Percentiles rank a stretch among this genome's conserved stretches.
Conservation (phyloP, 2,113 vertebrate species). For the Leucopsar rothschildi region DNA sequence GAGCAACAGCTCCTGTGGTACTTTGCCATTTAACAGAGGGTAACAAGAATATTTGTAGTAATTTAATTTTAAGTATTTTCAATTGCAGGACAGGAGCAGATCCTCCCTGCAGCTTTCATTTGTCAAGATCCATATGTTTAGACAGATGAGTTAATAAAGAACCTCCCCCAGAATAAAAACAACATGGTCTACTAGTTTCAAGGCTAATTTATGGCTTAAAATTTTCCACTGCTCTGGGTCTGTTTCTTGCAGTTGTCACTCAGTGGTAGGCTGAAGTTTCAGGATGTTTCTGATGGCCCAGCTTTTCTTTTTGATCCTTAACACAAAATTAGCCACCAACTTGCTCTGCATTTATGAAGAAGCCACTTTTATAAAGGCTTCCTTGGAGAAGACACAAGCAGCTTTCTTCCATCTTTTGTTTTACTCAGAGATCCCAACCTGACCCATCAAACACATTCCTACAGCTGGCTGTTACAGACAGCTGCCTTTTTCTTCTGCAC, state of each 20-base stretch:
- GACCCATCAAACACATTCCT: constrained; percentile 17
- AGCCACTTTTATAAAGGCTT: not conserved
- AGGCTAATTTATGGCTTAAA: constrained; percentile 46
- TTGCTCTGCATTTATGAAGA: not conserved
- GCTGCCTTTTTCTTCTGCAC: constrained; percentile 23
- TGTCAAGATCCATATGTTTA: constrained; percentile 54
- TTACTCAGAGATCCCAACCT: not conserved
- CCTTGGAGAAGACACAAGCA: not conserved
- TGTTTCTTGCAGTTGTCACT: constrained; percentile 47
- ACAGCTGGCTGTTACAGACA: constrained; percentile 17
- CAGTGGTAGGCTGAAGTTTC: constrained; percentile 44
- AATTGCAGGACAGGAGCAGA: constrained; percentile 25
- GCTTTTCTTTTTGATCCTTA: constrained; percentile 43
- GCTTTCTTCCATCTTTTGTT: constrained; percentile 1
- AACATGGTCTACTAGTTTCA: not conserved
- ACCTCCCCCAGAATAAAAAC: constrained; percentile 37
- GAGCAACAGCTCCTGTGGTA: not conserved
- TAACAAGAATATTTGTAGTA: not conserved
- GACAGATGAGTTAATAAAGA: constrained; percentile 60
- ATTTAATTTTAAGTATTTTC: constrained; percentile 47
- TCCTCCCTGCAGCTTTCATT: constrained; percentile 46
- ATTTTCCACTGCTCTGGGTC: constrained; percentile 23
- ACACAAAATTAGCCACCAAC: not conserved
- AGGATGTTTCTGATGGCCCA: constrained; percentile 56
- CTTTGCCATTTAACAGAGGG: not conserved